Conservation (phyloP, 2,888 invertebrate species). For the Chymomyza amoena region DNA sequence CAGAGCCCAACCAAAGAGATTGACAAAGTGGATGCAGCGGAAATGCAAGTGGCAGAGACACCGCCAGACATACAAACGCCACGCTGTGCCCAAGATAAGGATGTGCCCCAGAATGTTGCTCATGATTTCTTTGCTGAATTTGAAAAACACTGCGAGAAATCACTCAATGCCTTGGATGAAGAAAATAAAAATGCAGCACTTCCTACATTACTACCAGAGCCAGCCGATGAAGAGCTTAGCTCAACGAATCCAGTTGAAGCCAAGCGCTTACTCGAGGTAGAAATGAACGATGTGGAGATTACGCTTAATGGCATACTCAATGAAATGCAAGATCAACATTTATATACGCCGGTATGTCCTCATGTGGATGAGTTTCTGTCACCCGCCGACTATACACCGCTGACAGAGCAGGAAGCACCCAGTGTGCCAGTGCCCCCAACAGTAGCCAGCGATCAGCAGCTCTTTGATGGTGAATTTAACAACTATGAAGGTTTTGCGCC, state of each 20-base stretch:
- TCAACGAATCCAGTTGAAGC: conserved; percentile 21
- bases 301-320: conserved; percentile 73
- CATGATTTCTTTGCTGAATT: conserved; percentile 71
- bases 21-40: conserved; percentile 26
- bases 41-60: conserved; percentile 11
- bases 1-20: conserved; percentile 3
- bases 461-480: conserved; percentile 35
- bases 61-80: neutral
- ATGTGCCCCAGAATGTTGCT: neutral
- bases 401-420: conserved; percentile 48
- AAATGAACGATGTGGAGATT: conserved; percentile 73
- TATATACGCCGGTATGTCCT: conserved; percentile 66
- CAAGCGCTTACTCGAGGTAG: conserved; percentile 57
- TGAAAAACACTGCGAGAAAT: conserved; percentile 63
- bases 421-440: neutral
- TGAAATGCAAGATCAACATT: conserved; percentile 75
- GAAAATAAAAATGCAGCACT: conserved; percentile 12
- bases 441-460: conserved; percentile 21
- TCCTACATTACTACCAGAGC: conserved; percentile 6
- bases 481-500: conserved; percentile 12
- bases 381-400: conserved; percentile 70
- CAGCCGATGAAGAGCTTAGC: conserved; percentile 9
- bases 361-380: conserved; percentile 70
- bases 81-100: neutral
- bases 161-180: conserved; percentile 36